Base-by-base conservation (phyloP, 2,797 vertebrate genomes). In the Myotis planiceps region DNA sequence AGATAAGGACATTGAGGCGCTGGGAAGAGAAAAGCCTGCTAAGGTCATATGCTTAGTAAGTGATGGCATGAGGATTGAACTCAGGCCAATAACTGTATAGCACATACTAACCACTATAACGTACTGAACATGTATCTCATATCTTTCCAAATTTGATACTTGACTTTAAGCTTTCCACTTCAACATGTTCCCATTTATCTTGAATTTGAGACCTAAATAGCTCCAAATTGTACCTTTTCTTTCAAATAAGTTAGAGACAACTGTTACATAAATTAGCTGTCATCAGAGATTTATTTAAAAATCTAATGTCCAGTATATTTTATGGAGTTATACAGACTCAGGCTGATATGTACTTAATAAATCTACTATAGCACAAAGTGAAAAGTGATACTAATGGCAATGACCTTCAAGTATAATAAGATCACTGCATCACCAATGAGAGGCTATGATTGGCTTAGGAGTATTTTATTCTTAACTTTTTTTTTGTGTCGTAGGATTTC, bases 401-500 rank as follows among this genome's bases (percentile, higher is more conserved):
- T n/a, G n/a, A 75, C 21, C 25, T 25, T 90, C 16, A 42, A 68
- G 5, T 82, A n/a, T 42, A 90, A 47, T 51, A 45, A 79, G 58
- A 63, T 71, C 79, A 19, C 32, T 87, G 16, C 45, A 69, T 75
- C 74, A 79, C 37, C 60, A 37, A 21, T 83, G 65, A 80, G 14
- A 71, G 9, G 45, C 14, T 42, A 12, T 79, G 18, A 47, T 94
- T 84, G 75, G 37, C 32, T 94, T 96, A 74, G 66, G 29, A 16
- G 3, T 89, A 80, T 85, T 86, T 71, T 89, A 78, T 76, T 76
- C 19, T 92, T 68, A 68, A 69, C 29, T 87, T 84, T 76, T 84
- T 76, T 63, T 65, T 34, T 79, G 42, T 96, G n/a, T 92, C 87
- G 39, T 58, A 89, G 37, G 27, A 76, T 75, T 81, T 90, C 90